phyloP scores from a whole-genome alignment of 2,888 invertebrate genomes.

The Cephus pygmeus region DNA sequence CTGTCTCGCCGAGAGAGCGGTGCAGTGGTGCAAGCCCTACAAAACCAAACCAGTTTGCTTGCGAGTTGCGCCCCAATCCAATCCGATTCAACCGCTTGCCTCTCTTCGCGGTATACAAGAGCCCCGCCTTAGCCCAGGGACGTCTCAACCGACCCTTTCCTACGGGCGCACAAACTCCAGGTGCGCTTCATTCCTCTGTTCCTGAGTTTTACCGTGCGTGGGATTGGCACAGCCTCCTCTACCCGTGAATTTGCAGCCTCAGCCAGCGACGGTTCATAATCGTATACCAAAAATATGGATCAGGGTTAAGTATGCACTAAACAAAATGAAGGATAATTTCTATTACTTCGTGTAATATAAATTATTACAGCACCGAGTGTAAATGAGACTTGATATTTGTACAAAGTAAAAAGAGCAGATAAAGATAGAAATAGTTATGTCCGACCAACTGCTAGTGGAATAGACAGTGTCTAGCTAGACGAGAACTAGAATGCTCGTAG shows the following conservation, averaged over 20 bases:
- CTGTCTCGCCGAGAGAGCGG: conserved; percentile 62
- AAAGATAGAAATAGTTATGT: not conserved
- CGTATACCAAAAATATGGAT: too few relatives aligned
- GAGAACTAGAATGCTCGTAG: not conserved
- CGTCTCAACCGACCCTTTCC: conserved; percentile 20
- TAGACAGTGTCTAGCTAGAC: not conserved
- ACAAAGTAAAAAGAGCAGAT: not conserved
- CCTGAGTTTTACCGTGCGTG: not conserved
- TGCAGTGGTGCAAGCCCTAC: conserved; percentile 64
- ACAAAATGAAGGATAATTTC: not conserved
- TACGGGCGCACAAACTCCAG: not conserved
- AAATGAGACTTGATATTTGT: not conserved
- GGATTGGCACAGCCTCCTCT: not conserved
- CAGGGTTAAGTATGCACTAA: not conserved
- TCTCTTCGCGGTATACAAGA: conserved; percentile 53
- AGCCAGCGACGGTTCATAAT: not conserved
- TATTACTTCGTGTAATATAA: not conserved
- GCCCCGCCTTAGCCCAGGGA: conserved; percentile 55
- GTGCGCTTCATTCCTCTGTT: not conserved
- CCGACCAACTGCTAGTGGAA: not conserved
- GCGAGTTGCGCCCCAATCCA: conserved; percentile 59
- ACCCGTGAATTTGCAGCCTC: not conserved
- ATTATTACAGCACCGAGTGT: not conserved
- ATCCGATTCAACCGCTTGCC: conserved; percentile 61
- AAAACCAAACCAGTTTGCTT: conserved; percentile 64